These are phyloP conservation scores for Chaitophorus viminalis DNA, from an alignment of 2,888 invertebrate species.

Conservation along the genomic window DNA sequence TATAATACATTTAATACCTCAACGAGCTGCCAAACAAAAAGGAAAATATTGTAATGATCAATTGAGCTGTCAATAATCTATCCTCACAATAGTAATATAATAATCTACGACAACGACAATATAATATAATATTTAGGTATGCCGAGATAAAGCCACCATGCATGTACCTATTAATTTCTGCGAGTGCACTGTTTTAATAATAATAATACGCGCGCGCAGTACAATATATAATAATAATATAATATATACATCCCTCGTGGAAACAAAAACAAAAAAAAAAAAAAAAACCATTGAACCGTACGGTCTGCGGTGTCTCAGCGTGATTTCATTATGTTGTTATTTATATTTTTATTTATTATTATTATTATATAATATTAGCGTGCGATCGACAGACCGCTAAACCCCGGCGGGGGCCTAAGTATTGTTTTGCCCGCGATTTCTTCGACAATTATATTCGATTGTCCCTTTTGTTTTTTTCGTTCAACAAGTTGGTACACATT, in stretches of 20 bases:
- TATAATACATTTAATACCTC: constrained; percentile 18
- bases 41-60: constrained; percentile 50
- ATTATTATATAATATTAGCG: constrained; percentile 48
- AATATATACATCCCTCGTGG: neutral
- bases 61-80: constrained; percentile 57
- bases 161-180: constrained; percentile 3
- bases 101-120: constrained; percentile 20
- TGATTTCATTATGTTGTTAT: constrained; percentile 56
- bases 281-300: constrained; percentile 34
- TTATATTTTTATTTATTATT: constrained; percentile 55
- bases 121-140: neutral
- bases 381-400: constrained; percentile 58
- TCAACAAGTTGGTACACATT: constrained; percentile 55
- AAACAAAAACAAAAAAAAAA: constrained; percentile 24
- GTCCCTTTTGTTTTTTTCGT: constrained; percentile 57
- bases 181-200: constrained; percentile 15
- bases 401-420: constrained; percentile 40
- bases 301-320: constrained; percentile 25
- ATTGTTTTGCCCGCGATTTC: constrained; percentile 52
- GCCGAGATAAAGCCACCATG: neutral
- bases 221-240: neutral
- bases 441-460: constrained; percentile 53
- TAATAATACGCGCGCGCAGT: neutral
- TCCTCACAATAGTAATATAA: constrained; percentile 37
- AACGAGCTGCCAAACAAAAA: constrained; percentile 30